Evolutionary conservation across 2,797 vertebrate species (phyloP).

Genomic region (Discoglossus pictus): DNA sequence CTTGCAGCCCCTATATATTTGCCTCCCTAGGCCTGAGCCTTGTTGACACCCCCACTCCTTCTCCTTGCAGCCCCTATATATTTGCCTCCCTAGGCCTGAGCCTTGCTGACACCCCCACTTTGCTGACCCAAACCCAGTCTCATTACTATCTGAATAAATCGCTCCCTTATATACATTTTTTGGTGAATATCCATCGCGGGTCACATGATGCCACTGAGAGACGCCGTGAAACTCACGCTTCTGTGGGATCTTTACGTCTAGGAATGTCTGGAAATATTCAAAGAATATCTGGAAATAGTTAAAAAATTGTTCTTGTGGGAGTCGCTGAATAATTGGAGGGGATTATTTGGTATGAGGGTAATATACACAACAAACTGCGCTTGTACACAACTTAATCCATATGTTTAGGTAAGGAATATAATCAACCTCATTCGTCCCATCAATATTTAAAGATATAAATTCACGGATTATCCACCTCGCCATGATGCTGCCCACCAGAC

Average conservation of each 20-base stretch:
- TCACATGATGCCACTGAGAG: too few species aligned
- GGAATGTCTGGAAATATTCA: constrained; percentile 45
- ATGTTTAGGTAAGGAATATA: constrained; percentile 73
- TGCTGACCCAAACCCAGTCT: too few species aligned
- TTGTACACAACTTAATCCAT: constrained; percentile 67
- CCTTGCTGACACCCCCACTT: too few species aligned
- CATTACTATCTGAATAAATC: too few species aligned
- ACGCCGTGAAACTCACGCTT: too few species aligned
- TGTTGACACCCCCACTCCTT: too few species aligned
- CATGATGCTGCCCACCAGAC: constrained; percentile 60
- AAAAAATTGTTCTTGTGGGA: constrained; percentile 42
- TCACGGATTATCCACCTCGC: constrained; percentile 70
- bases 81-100: too few species aligned
- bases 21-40: too few species aligned
- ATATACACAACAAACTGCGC: constrained; percentile 58
- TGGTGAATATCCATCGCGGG: too few species aligned
- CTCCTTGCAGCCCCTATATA: too few species aligned
- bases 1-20: too few species aligned
- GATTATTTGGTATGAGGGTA: constrained; percentile 63
- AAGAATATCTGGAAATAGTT: constrained; percentile 48
- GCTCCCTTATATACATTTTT: too few species aligned
- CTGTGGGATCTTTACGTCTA: constrained; percentile 23
- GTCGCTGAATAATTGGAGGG: constrained; percentile 39
- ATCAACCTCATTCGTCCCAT: constrained; percentile 76
- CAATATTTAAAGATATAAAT: constrained; percentile 76